A percentile compares a stretch with the other conserved stretches of the same genome.
Evolutionary conservation across 2,113 vertebrate genomes (phyloP).

Genomic region (Colossoma macropomum): DNA sequence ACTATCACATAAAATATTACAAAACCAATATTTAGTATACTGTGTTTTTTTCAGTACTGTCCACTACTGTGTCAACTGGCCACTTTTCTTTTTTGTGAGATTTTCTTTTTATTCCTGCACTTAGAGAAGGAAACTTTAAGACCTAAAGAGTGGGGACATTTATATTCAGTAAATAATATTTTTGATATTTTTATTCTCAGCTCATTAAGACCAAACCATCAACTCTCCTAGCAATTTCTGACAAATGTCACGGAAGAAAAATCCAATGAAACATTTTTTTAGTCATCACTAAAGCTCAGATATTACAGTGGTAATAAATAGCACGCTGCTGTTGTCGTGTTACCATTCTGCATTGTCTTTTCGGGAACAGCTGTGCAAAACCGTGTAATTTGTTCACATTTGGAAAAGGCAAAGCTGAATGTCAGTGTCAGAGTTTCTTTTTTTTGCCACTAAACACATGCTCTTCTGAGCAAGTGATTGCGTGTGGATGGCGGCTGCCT

Average conservation of each 20-base stretch:
- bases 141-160: too few relatives aligned
- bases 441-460: not conserved
- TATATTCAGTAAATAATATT: too few relatives aligned
- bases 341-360: not conserved
- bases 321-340: not conserved
- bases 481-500: conserved; percentile 12
- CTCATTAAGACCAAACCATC: not conserved
- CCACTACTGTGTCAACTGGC: too few relatives aligned
- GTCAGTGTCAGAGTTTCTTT: not conserved
- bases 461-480: not conserved
- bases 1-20: too few relatives aligned
- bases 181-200: not conserved
- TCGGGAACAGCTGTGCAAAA: not conserved
- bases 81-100: too few relatives aligned
- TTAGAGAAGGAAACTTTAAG: too few relatives aligned
- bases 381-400: conserved; percentile 1
- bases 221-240: not conserved
- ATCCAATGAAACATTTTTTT: not conserved
- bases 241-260: not conserved
- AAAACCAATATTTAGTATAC: too few relatives aligned
- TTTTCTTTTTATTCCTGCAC: too few relatives aligned
- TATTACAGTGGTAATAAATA: not conserved
- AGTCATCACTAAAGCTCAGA: too few relatives aligned
- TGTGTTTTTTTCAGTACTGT: too few relatives aligned
- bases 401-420: not conserved